Evolutionary conservation across 2,888 invertebrate species (phyloP).

Genomic region (Panopea generosa): DNA sequence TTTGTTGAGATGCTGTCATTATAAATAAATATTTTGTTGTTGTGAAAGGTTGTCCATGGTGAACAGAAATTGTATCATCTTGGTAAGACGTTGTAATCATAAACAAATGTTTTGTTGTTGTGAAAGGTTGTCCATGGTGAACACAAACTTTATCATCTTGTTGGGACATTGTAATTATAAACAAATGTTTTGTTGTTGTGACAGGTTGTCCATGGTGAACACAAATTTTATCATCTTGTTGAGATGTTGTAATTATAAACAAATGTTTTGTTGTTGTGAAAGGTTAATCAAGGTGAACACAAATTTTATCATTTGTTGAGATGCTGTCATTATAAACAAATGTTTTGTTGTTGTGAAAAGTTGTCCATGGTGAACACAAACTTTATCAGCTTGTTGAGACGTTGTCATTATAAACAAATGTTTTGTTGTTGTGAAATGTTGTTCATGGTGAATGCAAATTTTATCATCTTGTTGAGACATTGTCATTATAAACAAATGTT

Average conservation of each 20-base stretch:
- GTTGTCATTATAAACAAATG: constrained; percentile 45
- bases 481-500: constrained; percentile 41
- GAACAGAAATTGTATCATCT: constrained; percentile 67
- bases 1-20: constrained; percentile 64
- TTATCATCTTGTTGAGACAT: constrained; percentile 65
- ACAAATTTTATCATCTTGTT: constrained; percentile 66
- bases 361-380: constrained; percentile 68
- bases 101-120: constrained; percentile 48
- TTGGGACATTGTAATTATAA: constrained; percentile 61
- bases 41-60: constrained; percentile 63
- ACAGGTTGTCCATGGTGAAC: constrained; percentile 67
- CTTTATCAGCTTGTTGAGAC: constrained; percentile 62
- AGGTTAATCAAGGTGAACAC: constrained; percentile 69
- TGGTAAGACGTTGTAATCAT: constrained; percentile 63
- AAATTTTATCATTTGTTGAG: constrained; percentile 63
- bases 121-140: constrained; percentile 64
- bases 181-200: constrained; percentile 49
- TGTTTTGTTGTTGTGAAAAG: constrained; percentile 59
- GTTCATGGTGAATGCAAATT: constrained; percentile 65
- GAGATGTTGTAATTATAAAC: constrained; percentile 54
- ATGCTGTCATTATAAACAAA: constrained; percentile 52
- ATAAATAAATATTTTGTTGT: constrained; percentile 40
- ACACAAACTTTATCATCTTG: constrained; percentile 65
- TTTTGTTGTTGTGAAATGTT: constrained; percentile 64
- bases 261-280: constrained; percentile 50